Evolutionary conservation across 2,113 vertebrate species (phyloP).

Genomic region (Pao palembangensis): DNA sequence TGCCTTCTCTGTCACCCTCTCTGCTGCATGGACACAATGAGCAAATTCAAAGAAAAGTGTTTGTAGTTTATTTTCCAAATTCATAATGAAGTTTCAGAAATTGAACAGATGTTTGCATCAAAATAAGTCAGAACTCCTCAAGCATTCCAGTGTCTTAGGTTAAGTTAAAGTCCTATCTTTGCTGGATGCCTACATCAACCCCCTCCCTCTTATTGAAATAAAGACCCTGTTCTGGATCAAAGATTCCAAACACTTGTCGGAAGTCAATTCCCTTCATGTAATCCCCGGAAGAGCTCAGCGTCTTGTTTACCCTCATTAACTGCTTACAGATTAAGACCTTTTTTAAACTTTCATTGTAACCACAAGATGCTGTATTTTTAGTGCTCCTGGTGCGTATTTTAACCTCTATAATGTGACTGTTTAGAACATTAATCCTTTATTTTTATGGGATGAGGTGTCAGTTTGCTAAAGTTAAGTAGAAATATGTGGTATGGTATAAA

Average conservation of each 20-base stretch:
- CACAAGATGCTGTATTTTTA: no score
- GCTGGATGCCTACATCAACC: neutral
- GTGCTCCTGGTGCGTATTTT: no score
- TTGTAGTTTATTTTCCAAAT: neutral
- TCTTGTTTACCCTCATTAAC: neutral
- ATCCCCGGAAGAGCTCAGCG: slow-evolving; percentile 14
- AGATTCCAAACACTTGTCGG: neutral
- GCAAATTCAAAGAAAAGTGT: neutral
- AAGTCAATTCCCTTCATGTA: slow-evolving; percentile 2
- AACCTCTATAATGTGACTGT: no score
- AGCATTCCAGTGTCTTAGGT: no score
- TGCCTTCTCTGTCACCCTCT: neutral
- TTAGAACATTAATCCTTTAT: no score
- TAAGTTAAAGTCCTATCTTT: neutral
- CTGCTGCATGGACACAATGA: neutral
- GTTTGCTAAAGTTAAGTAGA: no score
- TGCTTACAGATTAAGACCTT: no score
- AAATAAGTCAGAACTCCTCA: no score
- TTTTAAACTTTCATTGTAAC: no score
- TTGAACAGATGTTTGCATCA: neutral
- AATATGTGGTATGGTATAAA: no score
- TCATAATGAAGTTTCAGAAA: neutral
- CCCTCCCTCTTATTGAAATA: neutral
- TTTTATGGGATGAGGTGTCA: no score
- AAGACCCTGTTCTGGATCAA: slow-evolving; percentile 14